Conservation (phyloP, 1,140 invertebrate species). For the Caenorhabditis remanei region DNA sequence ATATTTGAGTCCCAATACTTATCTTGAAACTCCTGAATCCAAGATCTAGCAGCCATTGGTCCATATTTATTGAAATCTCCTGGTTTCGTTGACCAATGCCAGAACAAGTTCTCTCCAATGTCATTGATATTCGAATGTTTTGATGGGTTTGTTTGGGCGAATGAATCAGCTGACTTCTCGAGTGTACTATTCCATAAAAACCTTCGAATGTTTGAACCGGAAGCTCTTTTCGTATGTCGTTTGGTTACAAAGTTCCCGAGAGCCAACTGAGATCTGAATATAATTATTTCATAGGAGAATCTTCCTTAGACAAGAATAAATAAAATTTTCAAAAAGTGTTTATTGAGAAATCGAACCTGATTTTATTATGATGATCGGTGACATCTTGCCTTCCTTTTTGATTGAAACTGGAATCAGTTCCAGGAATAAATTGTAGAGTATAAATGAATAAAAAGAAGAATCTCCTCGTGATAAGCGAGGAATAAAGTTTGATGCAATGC, state of each 20-base stretch:
- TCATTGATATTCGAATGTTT: conserved; percentile 26
- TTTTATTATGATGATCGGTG: conserved; percentile 3
- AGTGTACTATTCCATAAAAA: conserved; percentile 5
- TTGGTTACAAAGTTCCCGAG: conserved; percentile 36
- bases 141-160: background rate
- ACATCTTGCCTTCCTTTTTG: conserved; percentile 15
- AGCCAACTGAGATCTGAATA: conserved; percentile 8
- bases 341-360: background rate
- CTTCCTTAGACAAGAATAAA: background rate
- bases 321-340: background rate
- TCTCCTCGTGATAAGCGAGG: background rate
- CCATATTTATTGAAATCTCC: conserved; percentile 46
- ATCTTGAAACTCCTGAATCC: conserved; percentile 25
- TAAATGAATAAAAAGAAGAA: conserved; percentile 1
- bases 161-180: conserved; percentile 19
- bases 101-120: conserved; percentile 38
- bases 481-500: conserved; percentile 47
- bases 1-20: conserved; percentile 47
- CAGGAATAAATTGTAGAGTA: background rate
- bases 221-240: conserved; percentile 9
- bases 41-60: background rate
- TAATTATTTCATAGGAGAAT: background rate
- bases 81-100: conserved; percentile 47
- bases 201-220: conserved; percentile 25
- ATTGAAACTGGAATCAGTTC: conserved; percentile 10